Conservation (phyloP, 53 echinoderm and acorn worm genomes). For the Echinarachnius parma region DNA sequence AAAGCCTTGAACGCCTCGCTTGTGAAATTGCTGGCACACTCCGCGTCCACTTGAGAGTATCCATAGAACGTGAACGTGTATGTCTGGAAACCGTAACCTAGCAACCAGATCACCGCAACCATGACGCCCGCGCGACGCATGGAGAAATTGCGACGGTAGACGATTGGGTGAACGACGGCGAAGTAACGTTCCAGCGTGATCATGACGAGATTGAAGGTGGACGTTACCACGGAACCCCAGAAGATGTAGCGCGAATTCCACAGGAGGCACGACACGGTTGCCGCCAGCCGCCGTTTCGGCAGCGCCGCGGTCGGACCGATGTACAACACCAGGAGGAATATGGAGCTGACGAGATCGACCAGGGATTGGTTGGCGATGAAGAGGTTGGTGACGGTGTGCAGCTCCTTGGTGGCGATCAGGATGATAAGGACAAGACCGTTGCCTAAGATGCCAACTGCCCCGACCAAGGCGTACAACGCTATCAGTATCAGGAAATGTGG, state of each 20-base stretch:
- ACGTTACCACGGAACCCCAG: conserved; percentile 51
- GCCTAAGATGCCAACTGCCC: conserved; percentile 52
- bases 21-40: conserved; percentile 32
- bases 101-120: conserved; percentile 47
- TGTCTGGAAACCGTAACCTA: conserved; percentile 43
- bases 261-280: conserved; percentile 43
- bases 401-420: conserved; percentile 30
- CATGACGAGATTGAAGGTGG: conserved; percentile 59
- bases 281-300: conserved; percentile 1
- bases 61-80: conserved; percentile 40
- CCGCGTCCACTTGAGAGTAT: conserved; percentile 30
- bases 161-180: conserved; percentile 57
- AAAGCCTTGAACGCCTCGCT: conserved; percentile 9
- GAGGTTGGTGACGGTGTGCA: conserved; percentile 56
- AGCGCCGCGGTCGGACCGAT: conserved; percentile 21
- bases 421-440: conserved; percentile 61
- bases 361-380: conserved; percentile 66
- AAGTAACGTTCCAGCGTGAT: conserved; percentile 65
- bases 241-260: conserved; percentile 68
- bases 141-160: conserved; percentile 48
- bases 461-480: conserved; percentile 49
- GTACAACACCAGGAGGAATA: conserved; percentile 42
- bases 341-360: conserved; percentile 53
- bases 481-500: too few relatives aligned
- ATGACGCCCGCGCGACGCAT: conserved; percentile 27